Evolutionary conservation across 2,888 invertebrate species (phyloP), one percentile per base, ranked within the genome.

Genomic region (Mantis religiosa): DNA sequence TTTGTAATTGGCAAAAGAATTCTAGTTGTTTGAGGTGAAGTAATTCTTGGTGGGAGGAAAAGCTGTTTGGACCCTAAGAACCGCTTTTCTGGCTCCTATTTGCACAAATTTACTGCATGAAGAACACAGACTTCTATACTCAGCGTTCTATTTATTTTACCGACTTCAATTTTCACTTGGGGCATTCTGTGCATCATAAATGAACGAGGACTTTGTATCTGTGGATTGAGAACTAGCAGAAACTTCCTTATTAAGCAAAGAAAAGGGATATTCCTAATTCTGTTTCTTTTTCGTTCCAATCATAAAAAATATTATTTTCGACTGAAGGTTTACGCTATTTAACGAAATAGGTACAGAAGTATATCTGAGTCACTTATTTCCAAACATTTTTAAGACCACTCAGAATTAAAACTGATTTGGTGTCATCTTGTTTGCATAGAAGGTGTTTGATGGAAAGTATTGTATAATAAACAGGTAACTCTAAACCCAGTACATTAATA

Each of bases 1-100:
- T 81, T 87, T 87, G 81, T 30, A 87, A 82, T 54, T 87, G 8
- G 30, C 28, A 87, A 87, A 87, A 87, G 28, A 87, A 87, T 82
- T 87, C 34, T 87, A 25, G 25, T 87, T 20, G 30, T n/a, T 82
- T 28, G 47, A 41, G 85, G 83, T 28, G 30, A 34, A 84, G 30
- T 20, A 84, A 84, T 71, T 20, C 54, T 71, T 3, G 20, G 25
- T n/a, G 25, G 20, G 54, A 71, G 8, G 3, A 6, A 3, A 9
- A 41, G 6, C 54, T 71, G 20, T 20, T 20, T 9, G 0, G 25
- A 71, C 54, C 54, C 20, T 9, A 34, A 34, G 41, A 41, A 41
- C 41, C 41, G 41, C 41, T 41, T 12, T 41, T 12, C 41, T 41
- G 41, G 41, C 41, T 12, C 41, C 12, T 12, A 41, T 41, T 41